These are phyloP conservation scores for Oncorhynchus tshawytscha DNA, from an alignment of 2,113 vertebrate species.

Conservation along the genomic window DNA sequence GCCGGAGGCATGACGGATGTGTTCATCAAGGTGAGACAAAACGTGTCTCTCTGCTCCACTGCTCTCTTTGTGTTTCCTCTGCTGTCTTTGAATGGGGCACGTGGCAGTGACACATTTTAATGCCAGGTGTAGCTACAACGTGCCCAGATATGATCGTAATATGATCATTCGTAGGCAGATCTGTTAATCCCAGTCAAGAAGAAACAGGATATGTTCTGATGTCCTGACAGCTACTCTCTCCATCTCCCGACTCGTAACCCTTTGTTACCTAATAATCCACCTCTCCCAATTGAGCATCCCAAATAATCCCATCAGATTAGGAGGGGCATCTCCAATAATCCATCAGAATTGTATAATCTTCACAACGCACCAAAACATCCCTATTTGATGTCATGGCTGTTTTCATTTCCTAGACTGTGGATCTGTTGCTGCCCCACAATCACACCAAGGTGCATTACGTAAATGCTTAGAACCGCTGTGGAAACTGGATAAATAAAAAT, in stretches of 20 bases:
- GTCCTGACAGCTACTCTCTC: constrained; percentile 6
- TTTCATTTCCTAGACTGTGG: neutral
- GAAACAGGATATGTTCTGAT: neutral
- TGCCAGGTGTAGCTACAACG: too few relatives aligned
- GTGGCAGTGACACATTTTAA: too few relatives aligned
- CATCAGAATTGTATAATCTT: neutral
- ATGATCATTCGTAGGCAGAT: too few relatives aligned
- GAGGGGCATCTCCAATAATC: neutral
- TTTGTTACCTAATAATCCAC: constrained; percentile 26
- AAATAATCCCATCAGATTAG: constrained; percentile 36
- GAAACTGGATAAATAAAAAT: neutral
- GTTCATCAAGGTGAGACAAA: too few relatives aligned
- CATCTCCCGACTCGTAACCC: neutral
- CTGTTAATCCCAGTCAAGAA: too few relatives aligned
- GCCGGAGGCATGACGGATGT: too few relatives aligned
- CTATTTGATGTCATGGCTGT: neutral
- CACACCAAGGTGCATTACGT: neutral
- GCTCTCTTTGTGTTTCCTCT: too few relatives aligned
- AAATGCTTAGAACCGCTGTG: neutral
- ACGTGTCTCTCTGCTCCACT: too few relatives aligned
- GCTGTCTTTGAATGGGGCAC: too few relatives aligned
- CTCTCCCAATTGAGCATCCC: constrained; percentile 20
- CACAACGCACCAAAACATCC: neutral
- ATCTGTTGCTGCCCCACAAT: neutral
- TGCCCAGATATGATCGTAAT: too few relatives aligned